phyloP scores from a whole-genome alignment of 2,113 vertebrate species.

The Varanus komodoensis region DNA sequence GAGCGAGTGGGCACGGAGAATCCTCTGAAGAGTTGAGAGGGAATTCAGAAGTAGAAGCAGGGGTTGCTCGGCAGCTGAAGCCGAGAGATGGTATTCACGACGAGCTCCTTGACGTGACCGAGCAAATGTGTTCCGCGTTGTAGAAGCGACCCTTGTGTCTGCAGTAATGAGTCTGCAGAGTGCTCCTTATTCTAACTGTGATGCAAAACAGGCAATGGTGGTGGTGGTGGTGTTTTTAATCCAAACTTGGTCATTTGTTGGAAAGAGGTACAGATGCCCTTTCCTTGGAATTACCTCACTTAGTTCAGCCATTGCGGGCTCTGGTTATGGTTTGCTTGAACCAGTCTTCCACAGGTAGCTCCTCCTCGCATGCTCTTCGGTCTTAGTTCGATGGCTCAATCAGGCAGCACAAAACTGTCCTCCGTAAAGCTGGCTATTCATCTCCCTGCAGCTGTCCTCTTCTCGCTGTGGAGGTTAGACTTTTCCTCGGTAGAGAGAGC shows the following conservation, averaged over 20 bases:
- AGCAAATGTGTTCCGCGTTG: background rate
- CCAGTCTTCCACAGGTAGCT: background rate
- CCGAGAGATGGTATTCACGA: background rate
- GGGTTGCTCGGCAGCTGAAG: background rate
- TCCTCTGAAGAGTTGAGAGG: background rate
- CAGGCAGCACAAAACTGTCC: background rate
- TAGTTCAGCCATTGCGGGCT: rapidly evolving
- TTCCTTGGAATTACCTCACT: background rate
- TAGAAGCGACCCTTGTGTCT: background rate
- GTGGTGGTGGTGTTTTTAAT: background rate
- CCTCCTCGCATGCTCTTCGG: background rate
- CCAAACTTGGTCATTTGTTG: background rate
- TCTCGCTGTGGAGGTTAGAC: background rate
- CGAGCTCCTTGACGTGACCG: background rate
- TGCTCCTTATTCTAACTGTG: rapidly evolving
- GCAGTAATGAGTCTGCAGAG: background rate
- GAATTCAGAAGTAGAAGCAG: too few relatives aligned
- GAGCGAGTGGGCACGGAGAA: background rate
- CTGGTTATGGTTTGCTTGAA: background rate
- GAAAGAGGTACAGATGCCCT: rapidly evolving
- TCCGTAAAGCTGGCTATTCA: background rate
- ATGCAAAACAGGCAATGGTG: rapidly evolving
- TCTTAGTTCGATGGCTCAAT: background rate
- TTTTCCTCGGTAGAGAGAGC: background rate
- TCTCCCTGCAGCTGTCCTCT: too few relatives aligned